These are phyloP conservation scores for Xylota segnis DNA, from an alignment of 2,888 invertebrate species.

Conservation along the genomic window DNA sequence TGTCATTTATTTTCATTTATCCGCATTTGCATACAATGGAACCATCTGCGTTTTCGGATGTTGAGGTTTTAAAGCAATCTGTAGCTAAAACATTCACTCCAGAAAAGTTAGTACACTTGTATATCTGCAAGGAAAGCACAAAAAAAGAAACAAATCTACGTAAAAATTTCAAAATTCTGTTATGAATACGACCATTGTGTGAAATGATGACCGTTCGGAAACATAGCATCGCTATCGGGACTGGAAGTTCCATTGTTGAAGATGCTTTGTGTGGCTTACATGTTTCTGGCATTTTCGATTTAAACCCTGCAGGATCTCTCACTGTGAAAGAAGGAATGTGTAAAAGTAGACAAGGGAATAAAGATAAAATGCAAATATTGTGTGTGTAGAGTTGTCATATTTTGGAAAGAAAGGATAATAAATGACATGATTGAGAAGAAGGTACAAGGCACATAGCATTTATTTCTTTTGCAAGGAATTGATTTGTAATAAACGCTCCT, in stretches of 20 bases:
- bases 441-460: background rate
- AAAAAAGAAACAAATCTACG: background rate
- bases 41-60: background rate
- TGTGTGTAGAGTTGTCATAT: background rate
- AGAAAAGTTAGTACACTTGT: background rate
- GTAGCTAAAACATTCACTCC: background rate
- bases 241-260: slow-evolving; percentile 26
- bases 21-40: background rate
- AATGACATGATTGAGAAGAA: background rate
- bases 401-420: background rate
- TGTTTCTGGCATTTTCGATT: slow-evolving; percentile 51
- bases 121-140: background rate
- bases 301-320: slow-evolving; percentile 23
- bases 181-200: slow-evolving; percentile 38
- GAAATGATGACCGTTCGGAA: slow-evolving; percentile 27
- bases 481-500: too few species aligned
- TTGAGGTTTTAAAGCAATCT: slow-evolving; percentile 2
- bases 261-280: slow-evolving; percentile 35
- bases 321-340: background rate
- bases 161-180: slow-evolving; percentile 10
- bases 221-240: slow-evolving; percentile 27
- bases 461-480: too few species aligned
- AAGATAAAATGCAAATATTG: slow-evolving; percentile 22
- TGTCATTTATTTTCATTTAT: background rate
- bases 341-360: slow-evolving; percentile 17